Conservation (phyloP, 2,888 invertebrate species). For the Agrilus cyanescens region DNA sequence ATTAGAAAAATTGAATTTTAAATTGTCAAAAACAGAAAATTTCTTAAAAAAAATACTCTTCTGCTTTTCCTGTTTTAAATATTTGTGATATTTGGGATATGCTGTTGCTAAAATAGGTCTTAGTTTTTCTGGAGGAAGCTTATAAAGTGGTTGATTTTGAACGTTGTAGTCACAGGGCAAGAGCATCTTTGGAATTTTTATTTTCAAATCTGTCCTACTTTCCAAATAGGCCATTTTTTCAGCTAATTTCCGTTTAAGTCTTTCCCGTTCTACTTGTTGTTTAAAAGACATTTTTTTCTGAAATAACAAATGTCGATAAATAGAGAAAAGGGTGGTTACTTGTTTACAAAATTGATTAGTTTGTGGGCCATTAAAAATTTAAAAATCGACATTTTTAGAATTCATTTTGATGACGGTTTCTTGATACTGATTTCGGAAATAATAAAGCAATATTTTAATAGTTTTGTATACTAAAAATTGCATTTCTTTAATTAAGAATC, state of each 20-base stretch:
- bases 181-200: conserved; percentile 42
- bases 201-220: conserved; percentile 36
- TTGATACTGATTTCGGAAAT: background rate
- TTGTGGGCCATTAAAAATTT: too few species aligned
- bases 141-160: conserved; percentile 45
- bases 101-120: conserved; percentile 30
- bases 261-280: conserved; percentile 31
- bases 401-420: background rate
- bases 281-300: conserved; percentile 18
- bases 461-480: too few species aligned
- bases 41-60: conserved; percentile 23
- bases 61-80: conserved; percentile 30
- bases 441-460: too few species aligned
- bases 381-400: too few species aligned
- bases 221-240: conserved; percentile 34
- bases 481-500: too few species aligned
- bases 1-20: conserved; percentile 11
- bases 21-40: background rate
- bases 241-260: conserved; percentile 37
- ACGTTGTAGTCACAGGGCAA: conserved; percentile 47
- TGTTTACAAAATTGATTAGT: too few species aligned
- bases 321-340: too few species aligned
- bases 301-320: background rate
- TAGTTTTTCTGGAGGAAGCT: conserved; percentile 49
- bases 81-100: conserved; percentile 29